Evolutionary conservation across 2,113 vertebrate genomes (phyloP), one percentile per base, ranked within the genome.

Genomic region (Todiramphus chloris): DNA sequence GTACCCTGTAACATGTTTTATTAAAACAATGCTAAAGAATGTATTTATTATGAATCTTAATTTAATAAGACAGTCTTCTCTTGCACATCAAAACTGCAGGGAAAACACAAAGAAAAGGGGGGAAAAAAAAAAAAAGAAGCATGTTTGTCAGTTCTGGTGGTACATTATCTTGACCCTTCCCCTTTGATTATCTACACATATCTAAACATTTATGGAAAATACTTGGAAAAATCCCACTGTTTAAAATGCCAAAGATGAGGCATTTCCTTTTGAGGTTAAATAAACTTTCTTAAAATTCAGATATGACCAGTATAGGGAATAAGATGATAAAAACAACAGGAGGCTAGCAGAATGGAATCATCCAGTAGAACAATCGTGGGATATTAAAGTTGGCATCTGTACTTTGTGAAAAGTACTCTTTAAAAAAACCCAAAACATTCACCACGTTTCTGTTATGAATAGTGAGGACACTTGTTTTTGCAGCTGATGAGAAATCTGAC

Each of bases 81-180:
- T 70, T 70, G 43, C 19, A 30, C 25, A 56, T 43, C 48, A 77
- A 62, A 89, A 80, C 7, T 2, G 1, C 11, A 24, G 4, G 16
- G 33, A 81, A 91, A 76, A 89, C 7, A 50, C 6, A 69, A 75
- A 72, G 12, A 59, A 56, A 58, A 68, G 37, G 37, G 37, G 66
- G 19, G 3, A 0, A 11, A 58, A 69, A 4, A 0, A 11, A 58
- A 69, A 83, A 75, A 48, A 16, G 0, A 44, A 62, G 27, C 12
- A 55, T 13, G 9, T 62, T 46, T 74, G 39, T 31, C 60, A 84
- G 1, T 75, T 67, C 30, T 12, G 18, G 35, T 59, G 10, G 2
- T 50, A 39, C 4, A 4, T 46, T 14, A 84, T 25, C 51, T 56
- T 70, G 46, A 67, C 44, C 11, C 43, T 63, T 39, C 24, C 27